Conservation (phyloP, 1,140 invertebrate species). For the Parasteatoda tepidariorum region DNA sequence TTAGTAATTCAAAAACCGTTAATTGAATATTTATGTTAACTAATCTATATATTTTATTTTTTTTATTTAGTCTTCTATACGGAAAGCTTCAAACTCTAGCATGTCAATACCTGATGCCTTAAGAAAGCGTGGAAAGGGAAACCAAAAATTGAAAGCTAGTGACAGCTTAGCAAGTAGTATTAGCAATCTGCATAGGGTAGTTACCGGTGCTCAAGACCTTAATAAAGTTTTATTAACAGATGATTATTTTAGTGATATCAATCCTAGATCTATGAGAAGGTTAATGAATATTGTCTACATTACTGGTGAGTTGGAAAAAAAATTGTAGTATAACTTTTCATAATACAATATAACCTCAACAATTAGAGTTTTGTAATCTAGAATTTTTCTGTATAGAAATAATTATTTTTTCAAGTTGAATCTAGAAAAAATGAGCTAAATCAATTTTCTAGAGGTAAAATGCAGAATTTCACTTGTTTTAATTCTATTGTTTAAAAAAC, state of each 20-base stretch:
- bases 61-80: constrained; percentile 71
- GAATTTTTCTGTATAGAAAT: too few species aligned
- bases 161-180: constrained; percentile 91
- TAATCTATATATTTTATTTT: neutral
- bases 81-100: constrained; percentile 78
- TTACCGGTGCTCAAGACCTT: constrained; percentile 65
- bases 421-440: too few species aligned
- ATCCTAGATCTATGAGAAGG: constrained; percentile 94
- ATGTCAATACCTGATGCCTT: constrained; percentile 67
- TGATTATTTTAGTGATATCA: constrained; percentile 97
- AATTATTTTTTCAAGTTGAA: too few species aligned
- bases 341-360: neutral
- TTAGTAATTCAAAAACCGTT: too few species aligned
- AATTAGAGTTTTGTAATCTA: neutral
- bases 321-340: too few species aligned
- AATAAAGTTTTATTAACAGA: constrained; percentile 82
- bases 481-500: too few species aligned
- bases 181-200: constrained; percentile 73
- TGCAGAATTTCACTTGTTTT: too few species aligned
- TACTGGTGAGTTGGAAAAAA: constrained; percentile 75
- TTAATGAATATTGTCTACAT: constrained; percentile 98
- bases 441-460: too few species aligned
- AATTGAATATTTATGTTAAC: too few species aligned
- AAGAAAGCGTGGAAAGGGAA: constrained; percentile 59
- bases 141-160: constrained; percentile 70